phyloP scores from a whole-genome alignment of 1,140 invertebrate species.

The Drosophila miranda region DNA sequence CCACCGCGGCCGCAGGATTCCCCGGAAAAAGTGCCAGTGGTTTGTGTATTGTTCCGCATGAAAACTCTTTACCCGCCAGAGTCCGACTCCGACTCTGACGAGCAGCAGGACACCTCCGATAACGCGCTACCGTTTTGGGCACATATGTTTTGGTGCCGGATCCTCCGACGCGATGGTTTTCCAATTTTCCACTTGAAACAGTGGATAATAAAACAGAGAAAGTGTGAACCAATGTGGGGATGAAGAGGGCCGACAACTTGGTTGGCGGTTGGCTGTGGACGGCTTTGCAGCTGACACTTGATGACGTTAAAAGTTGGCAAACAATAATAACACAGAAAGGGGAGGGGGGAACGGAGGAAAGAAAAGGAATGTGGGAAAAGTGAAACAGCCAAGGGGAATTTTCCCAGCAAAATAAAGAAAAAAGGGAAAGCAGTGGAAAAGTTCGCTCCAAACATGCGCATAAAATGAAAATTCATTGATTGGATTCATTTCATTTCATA shows the following conservation, averaged over 20 bases:
- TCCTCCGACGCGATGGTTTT: conserved; percentile 4
- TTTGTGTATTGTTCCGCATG: conserved; percentile 16
- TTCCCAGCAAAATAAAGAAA: conserved; percentile 24
- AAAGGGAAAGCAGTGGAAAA: conserved; percentile 40
- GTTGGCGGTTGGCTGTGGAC: too few species aligned
- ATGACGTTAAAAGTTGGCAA: conserved; percentile 67
- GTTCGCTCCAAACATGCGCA: conserved; percentile 66
- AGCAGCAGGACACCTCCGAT: conserved; percentile 15
- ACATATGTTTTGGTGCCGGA: conserved; percentile 29
- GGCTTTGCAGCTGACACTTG: conserved; percentile 57
- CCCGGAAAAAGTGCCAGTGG: conserved; percentile 50
- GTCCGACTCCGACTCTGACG: not conserved
- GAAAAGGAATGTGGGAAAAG: conserved; percentile 37
- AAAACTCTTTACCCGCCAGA: conserved; percentile 2
- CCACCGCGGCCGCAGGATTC: conserved; percentile 62
- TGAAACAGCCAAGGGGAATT: conserved; percentile 23
- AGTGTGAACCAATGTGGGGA: conserved; percentile 53
- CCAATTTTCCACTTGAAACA: conserved; percentile 46
- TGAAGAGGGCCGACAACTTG: conserved; percentile 15
- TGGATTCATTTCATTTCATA: conserved; percentile 39
- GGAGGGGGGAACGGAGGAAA: not conserved
- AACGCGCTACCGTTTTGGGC: conserved; percentile 23
- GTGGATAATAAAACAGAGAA: conserved; percentile 52
- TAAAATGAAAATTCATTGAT: conserved; percentile 76
- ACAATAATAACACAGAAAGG: conserved; percentile 37